These are phyloP conservation scores for Drosophila lowei DNA, from an alignment of 1,140 invertebrate genomes.

Conservation along the genomic window DNA sequence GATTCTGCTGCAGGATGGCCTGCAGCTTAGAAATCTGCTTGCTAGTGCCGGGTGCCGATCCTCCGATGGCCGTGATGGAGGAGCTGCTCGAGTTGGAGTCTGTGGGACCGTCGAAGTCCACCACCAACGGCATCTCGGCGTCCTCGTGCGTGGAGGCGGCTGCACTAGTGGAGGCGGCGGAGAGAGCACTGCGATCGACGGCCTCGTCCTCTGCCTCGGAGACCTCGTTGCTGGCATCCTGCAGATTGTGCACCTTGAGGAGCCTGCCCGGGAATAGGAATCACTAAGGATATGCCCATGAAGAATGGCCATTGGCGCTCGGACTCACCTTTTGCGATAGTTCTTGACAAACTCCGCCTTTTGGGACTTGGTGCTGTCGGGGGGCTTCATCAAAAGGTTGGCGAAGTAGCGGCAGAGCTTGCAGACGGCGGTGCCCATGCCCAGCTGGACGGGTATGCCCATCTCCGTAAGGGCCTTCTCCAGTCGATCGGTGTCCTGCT, in stretches of 20 bases:
- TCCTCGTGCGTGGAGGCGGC: conserved; percentile 13
- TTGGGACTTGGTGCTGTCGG: conserved; percentile 84
- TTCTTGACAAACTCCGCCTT: conserved; percentile 86
- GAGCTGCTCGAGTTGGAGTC: conserved; percentile 71
- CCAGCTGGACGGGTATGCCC: conserved; percentile 87
- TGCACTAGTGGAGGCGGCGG: background rate
- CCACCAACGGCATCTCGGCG: conserved; percentile 54
- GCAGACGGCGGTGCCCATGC: conserved; percentile 87
- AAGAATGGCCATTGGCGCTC: background rate
- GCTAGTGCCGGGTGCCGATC: conserved; percentile 12
- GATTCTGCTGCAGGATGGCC: conserved; percentile 75
- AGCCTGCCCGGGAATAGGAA: conserved; percentile 84
- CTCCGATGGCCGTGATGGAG: conserved; percentile 41
- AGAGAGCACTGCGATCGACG: conserved; percentile 10
- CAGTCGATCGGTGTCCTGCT: conserved; percentile 86
- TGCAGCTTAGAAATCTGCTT: conserved; percentile 76
- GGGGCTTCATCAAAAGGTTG: conserved; percentile 87
- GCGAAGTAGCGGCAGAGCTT: conserved; percentile 91
- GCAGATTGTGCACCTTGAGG: conserved; percentile 88
- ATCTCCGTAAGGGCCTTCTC: conserved; percentile 87
- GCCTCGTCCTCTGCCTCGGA: conserved; percentile 77
- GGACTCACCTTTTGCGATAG: conserved; percentile 87
- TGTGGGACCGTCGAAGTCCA: conserved; percentile 69
- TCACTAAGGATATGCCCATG: background rate
- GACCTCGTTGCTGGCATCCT: conserved; percentile 85